Base-by-base conservation (phyloP, 1,140 invertebrate genomes). In the Lucilia cuprina region DNA sequence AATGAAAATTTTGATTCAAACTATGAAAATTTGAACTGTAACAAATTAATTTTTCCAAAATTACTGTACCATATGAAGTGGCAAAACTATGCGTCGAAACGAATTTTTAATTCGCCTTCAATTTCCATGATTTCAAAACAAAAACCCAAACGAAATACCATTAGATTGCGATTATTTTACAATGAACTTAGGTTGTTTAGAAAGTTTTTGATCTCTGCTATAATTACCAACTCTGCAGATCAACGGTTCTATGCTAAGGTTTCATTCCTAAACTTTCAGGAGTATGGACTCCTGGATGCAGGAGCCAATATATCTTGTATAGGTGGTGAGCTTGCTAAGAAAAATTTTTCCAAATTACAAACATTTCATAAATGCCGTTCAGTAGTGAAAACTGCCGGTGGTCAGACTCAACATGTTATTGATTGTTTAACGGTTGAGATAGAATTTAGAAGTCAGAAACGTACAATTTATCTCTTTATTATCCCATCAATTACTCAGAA, bases 231-330 rank as follows among this genome's bases (percentile, higher is more conserved):
- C 35, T 14, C 30, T 13, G 35, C 7, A 17, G 30, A 77, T 41
- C 12, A 35, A 25, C 25, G 78, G 2, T 82, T 82, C 49, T 82
- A 82, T 21, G 78, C 78, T 10, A 60, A 82, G n/a, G 80, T 82
- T 10, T 34, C 35, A 9, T 82, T 82, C 50, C n/a, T 82, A 17
- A 82, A 50, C 5, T 82, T 50, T 41, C 5, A 21, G 2, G 80
- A 82, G 25, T 49, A 55, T n/a, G 41, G 80, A n/a, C 25, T 82
- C 9, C 21, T 82, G 21, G 80, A 82, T 82, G 75, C 65, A 10
- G 82, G 82, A 2, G 34, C 82, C 5, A 74, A 74, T 34, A 83
- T 74, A 21, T 70, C 50, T 12, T 83, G 82, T 19, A 83, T 83
- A 35, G 82, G 82, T 9, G n/a, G 14, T 5, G 55, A 55, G 5